Evolutionary conservation across 2,888 invertebrate species (phyloP).

Genomic region (Cataglyphis cursor): DNA sequence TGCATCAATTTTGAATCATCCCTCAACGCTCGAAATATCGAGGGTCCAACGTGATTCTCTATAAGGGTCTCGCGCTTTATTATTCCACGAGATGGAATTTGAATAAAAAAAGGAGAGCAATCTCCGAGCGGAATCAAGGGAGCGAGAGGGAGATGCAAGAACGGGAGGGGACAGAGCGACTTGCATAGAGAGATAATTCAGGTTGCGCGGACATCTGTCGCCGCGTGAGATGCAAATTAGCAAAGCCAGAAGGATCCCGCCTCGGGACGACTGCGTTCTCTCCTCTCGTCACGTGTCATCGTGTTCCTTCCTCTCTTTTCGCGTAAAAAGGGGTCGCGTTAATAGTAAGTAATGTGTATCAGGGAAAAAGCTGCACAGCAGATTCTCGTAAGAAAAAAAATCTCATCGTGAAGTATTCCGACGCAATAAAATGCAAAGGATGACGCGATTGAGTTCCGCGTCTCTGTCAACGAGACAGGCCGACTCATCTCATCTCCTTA

Average conservation of each 20-base stretch:
- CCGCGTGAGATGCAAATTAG: conserved; percentile 74
- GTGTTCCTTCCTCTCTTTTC: conserved; percentile 39
- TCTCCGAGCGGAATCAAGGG: neutral
- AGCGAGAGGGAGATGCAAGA: neutral
- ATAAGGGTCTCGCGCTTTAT: conserved; percentile 61
- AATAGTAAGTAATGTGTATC: conserved; percentile 7
- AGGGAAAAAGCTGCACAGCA: neutral
- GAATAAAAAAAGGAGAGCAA: conserved; percentile 68
- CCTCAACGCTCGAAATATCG: conserved; percentile 6
- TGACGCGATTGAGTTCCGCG: conserved; percentile 2
- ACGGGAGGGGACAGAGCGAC: neutral
- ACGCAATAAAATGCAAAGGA: neutral
- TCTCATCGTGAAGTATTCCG: neutral
- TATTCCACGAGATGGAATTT: conserved; percentile 72
- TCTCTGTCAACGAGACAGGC: neutral
- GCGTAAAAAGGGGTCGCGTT: conserved; percentile 42
- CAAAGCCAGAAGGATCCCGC: conserved; percentile 60
- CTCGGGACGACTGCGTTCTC: conserved; percentile 50
- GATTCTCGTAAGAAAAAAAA: neutral
- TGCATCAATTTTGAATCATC: conserved; percentile 25
- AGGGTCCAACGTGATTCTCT: conserved; percentile 36
- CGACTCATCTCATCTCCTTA: neutral
- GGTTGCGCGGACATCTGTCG: conserved; percentile 74
- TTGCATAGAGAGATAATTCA: conserved; percentile 37
- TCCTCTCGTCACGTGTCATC: conserved; percentile 1